Percentiles rank a stretch among this genome's conserved stretches.
Evolutionary conservation across 2,113 vertebrate genomes (phyloP).

Genomic region (Grallaria varia): DNA sequence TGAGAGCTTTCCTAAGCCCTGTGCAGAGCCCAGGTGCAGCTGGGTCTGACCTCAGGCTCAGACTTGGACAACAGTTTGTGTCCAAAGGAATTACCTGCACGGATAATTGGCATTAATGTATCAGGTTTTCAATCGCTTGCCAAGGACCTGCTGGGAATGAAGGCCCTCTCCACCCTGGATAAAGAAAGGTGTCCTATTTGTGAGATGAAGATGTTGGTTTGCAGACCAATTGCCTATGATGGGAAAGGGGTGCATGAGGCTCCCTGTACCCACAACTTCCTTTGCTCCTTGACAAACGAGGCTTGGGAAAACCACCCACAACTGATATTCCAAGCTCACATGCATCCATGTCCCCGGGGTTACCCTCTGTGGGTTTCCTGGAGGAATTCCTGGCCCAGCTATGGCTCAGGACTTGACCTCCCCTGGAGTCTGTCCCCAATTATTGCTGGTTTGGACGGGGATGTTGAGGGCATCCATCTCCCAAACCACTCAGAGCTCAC

Average conservation of each 20-base stretch:
- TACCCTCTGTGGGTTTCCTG: background rate
- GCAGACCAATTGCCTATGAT: fast-evolving
- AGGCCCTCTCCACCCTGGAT: background rate
- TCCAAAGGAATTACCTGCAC: background rate
- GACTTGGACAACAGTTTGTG: background rate
- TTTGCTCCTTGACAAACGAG: background rate
- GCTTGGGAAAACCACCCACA: background rate
- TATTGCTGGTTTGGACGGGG: background rate
- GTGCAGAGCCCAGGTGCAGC: background rate
- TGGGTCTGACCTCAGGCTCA: too few species aligned
- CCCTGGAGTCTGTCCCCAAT: background rate
- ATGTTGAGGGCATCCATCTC: background rate
- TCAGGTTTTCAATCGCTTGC: background rate
- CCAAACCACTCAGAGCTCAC: background rate
- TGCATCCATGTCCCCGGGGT: fast-evolving
- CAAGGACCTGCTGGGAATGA: background rate
- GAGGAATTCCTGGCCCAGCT: background rate
- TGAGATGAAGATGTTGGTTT: background rate
- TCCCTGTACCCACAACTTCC: background rate
- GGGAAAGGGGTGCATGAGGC: background rate
- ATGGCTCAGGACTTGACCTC: background rate
- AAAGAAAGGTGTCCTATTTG: background rate
- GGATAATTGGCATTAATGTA: background rate
- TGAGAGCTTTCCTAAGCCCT: background rate
- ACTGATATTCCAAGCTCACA: fast-evolving